Conservation (phyloP, 1,140 invertebrate species). For the Wasmannia auropunctata region DNA sequence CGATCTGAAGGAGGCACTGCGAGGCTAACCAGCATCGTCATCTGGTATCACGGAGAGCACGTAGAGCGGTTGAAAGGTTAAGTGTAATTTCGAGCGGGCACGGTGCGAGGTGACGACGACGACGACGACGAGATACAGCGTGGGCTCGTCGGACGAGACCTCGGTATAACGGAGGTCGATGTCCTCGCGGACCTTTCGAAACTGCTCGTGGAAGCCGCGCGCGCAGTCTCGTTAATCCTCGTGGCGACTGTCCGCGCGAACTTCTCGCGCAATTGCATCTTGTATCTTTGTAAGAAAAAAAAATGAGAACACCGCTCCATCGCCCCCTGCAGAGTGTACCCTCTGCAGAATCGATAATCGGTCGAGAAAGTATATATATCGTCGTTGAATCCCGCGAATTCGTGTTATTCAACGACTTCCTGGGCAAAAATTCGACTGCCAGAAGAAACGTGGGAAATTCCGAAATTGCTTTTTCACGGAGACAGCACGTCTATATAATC, state of each 20-base stretch:
- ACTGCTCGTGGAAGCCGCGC: slow-evolving; percentile 38
- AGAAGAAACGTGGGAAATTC: neutral
- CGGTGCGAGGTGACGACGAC: slow-evolving; percentile 56
- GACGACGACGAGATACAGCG: slow-evolving; percentile 33
- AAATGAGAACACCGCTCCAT: neutral
- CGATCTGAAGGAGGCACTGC: slow-evolving; percentile 20
- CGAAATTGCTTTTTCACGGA: neutral
- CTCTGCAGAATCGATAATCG: neutral
- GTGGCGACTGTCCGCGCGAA: slow-evolving; percentile 51
- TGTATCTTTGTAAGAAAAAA: slow-evolving; percentile 1
- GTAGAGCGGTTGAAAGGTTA: slow-evolving; percentile 58
- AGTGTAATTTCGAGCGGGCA: slow-evolving; percentile 61
- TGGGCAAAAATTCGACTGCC: neutral
- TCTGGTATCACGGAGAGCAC: slow-evolving; percentile 26
- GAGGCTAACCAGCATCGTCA: slow-evolving; percentile 34
- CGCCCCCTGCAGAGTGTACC: neutral
- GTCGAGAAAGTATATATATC: neutral
- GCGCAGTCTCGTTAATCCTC: slow-evolving; percentile 66
- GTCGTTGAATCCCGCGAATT: neutral
- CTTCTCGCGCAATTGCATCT: slow-evolving; percentile 54
- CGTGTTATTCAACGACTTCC: neutral
- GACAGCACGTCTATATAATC: neutral
- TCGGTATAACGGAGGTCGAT: slow-evolving; percentile 54
- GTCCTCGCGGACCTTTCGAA: slow-evolving; percentile 61
- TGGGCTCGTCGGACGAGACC: slow-evolving; percentile 24